Base-by-base conservation (phyloP, 2,888 invertebrate species). In the Gasteruption jaculator region DNA sequence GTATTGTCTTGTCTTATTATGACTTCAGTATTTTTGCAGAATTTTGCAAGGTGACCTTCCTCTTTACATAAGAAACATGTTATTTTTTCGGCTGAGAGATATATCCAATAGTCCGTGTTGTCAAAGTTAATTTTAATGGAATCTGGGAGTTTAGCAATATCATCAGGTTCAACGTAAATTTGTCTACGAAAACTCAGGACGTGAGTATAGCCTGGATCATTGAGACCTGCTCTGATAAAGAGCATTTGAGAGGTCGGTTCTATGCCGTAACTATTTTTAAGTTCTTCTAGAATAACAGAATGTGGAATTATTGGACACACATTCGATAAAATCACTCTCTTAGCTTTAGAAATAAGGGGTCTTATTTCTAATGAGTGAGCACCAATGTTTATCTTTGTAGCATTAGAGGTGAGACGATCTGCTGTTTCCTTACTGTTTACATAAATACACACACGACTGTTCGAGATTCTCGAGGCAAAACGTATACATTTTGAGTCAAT, bases 401-500 rank as follows among this genome's bases (percentile, higher is more conserved):
- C 32, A 7, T 14, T 31, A 11, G 45, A 19, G 1, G 36, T 27
- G 2, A 45, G 25, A 14, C 41, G 32, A 0, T 46, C 40, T 10
- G 33, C 44, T n/a, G 38, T 5, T 15, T 38, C n/a, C 32, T 43
- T 35, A 12, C 19, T 43, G 3, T 26, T 19, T 2, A 49, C 27
- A 20, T 49, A 52, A 10, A 46, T 25, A 16, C 50, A 50, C 1
- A 50, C 38, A 14, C 50, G 20, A 18, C 37, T 38, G 14, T 45
- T 41, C 4, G 49, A 41, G 5, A 47, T 49, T 29, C 36, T 29
- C 1, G 47, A 50, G 1, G 37, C 42, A 15, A 41, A 46, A 19
- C 37, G 19, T 5, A 50, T 45, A 20, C 35, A 37, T 10, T 16
- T 15, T n/a, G 45, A 38, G 3, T 24, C 26, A 4, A 48, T 40